Base-by-base conservation (phyloP, 2,888 invertebrate species). In the Pocota personata region DNA sequence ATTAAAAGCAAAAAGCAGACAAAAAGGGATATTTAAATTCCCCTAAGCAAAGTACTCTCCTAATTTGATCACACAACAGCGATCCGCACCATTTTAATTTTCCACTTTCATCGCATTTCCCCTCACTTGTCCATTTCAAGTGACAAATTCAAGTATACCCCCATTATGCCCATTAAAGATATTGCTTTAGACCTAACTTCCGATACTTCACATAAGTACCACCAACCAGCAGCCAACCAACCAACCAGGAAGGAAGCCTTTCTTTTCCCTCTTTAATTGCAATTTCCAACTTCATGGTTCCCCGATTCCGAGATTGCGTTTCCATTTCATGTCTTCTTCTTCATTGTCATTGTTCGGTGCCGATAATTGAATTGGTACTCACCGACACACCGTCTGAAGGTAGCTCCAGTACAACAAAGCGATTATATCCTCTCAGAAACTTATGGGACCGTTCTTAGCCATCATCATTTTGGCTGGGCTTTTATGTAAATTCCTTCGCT, bases 281-380 rank as follows among this genome's bases (percentile, higher is more conserved):
- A 64, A 77, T 82, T 82, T 72, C 82, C 71, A 76, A 66, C 77
- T 82, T 82, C 71, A 77, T 82, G 82, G 71, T 66, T 60, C 27
- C 40, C 64, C 66, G 72, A 77, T 72, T 71, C 71, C 77, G 71
- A 72, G 77, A 82, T 82, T 77, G 66, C 82, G 64, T 76, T 82
- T 77, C 52, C 71, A 69, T 76, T 69, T 62, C 57, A 43, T 64
- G 62, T 75, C 75, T 48, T 52, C 52, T 60, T 30, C 24, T 19
- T 21, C 16, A 55, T 43, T 55, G 40, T 46, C 64, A 72, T 77
- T 82, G 66, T 77, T 72, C 71, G 37, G 14, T 35, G 35, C 58
- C 52, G 82, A 82, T 82, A 82, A 82, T 82, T 82, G 82, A 82
- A 82, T 77, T 72, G 82, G 64, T 27, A 82, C 66, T 82, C 77